Evolutionary conservation across 2,888 invertebrate genomes (phyloP).

Genomic region (Rhagium mordax): DNA sequence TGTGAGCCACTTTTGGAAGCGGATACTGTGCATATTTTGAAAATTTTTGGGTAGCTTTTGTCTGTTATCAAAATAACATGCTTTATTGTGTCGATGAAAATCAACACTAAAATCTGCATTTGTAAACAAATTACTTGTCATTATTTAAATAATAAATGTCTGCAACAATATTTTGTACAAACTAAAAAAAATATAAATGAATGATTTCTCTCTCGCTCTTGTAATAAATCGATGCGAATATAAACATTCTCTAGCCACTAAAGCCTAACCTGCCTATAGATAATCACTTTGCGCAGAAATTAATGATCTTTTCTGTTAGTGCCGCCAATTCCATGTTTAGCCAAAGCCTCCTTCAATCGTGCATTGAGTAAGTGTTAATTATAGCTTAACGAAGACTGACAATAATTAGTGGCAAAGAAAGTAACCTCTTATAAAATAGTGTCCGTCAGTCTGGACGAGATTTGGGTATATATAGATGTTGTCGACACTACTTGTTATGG

Average conservation of each 20-base stretch:
- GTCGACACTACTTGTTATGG: conserved; percentile 45
- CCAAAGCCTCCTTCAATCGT: neutral
- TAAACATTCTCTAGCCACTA: neutral
- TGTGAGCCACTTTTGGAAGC: too few species aligned
- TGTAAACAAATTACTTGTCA: too few species aligned
- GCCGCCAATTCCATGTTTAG: neutral
- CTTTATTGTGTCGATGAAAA: too few species aligned
- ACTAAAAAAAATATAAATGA: too few species aligned
- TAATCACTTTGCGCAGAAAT: neutral
- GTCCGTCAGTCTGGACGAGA: conserved; percentile 26
- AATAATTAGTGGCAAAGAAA: conserved; percentile 18
- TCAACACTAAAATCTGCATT: too few species aligned
- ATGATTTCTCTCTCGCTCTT: too few species aligned
- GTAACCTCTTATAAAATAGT: conserved; percentile 17
- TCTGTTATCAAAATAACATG: too few species aligned
- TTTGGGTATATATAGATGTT: conserved; percentile 28
- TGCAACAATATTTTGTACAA: too few species aligned
- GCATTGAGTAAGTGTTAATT: neutral
- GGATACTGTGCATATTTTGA: too few species aligned
- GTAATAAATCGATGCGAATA: too few species aligned
- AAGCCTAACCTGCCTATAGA: neutral
- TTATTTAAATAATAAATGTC: too few species aligned
- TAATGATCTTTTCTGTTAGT: neutral
- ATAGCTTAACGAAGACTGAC: neutral
- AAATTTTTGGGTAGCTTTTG: too few species aligned